Evolutionary conservation across 1,140 invertebrate species (phyloP), one percentile per base, ranked within the genome.

Genomic region (Helicoverpa zea): DNA sequence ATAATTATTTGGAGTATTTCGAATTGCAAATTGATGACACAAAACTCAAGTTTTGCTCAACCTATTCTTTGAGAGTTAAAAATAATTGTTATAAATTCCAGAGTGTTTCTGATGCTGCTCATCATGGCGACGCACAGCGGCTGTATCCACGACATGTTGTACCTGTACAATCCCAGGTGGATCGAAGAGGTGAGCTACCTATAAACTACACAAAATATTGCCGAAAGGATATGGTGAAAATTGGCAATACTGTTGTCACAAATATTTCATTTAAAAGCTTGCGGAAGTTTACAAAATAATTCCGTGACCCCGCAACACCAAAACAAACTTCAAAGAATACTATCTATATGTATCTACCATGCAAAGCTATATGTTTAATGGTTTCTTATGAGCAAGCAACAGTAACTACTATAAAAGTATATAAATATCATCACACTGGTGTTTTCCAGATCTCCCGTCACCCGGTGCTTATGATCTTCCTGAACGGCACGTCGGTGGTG

Each of bases 401-500:
- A 63, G n/a, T 54, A 3, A 0, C 14, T 58, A 5, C 3, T 58
- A 87, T 18, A 54, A 3, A n/a, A 23, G 11, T 58, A 58, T 7
- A 58, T 2, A 58, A 18, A 58, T 58, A 64, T 10, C 10, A 35
- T 2, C 5, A 13, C 29, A 13, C 13, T 10, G 29, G 13, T 12
- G 10, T 1, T 68, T 61, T 43, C 3, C 80, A 92, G 88, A 64
- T 74, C 5, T 83, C 77, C 13, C 79, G 63, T 9, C 70, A 85
- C 54, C 88, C 87, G 2, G 16, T 84, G 5, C 14, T 86, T 35
- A 85, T 74, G 58, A 11, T 89, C 0, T 54, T 92, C 1, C 64
- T 87, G 76, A 93, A 91, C 78, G 90, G 91, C 11, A 88, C 90
- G 0, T 78, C 86, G 2, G 54, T 88, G 16, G 87, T 90, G 68